phyloP scores from a whole-genome alignment of 2,113 vertebrate species.

The Sinocyclocheilus rhinocerous region DNA sequence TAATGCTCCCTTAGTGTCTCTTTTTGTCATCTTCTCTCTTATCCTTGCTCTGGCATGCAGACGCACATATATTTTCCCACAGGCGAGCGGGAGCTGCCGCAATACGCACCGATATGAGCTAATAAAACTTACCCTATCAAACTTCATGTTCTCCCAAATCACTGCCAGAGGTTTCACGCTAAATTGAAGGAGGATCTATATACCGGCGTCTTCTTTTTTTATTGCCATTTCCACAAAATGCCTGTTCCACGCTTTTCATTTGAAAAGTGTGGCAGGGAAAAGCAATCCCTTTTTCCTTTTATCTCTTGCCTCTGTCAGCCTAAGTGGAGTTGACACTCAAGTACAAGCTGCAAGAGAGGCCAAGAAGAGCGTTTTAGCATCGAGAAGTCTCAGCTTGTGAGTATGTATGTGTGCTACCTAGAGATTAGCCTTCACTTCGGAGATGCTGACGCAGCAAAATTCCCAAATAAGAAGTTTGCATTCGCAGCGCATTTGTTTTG shows the following conservation, averaged over 20 bases:
- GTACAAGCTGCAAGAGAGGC: constrained; percentile 32
- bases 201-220: constrained; percentile 4
- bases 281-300: constrained; percentile 48
- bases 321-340: constrained; percentile 57
- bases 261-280: constrained; percentile 43
- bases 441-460: constrained; percentile 70
- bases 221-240: constrained; percentile 38
- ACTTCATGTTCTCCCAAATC: constrained; percentile 37
- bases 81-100: background rate
- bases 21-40: constrained; percentile 1
- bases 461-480: constrained; percentile 66
- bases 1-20: constrained; percentile 40
- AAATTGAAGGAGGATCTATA: constrained; percentile 43
- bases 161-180: constrained; percentile 31
- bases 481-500: constrained; percentile 62
- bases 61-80: constrained; percentile 23
- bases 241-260: constrained; percentile 46
- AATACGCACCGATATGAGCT: constrained; percentile 29
- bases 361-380: constrained; percentile 43
- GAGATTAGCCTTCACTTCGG: constrained; percentile 68
- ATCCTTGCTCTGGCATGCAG: background rate
- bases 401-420: constrained; percentile 54
- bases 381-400: constrained; percentile 5
- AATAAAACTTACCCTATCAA: constrained; percentile 57
- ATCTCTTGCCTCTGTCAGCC: constrained; percentile 45